Percentiles rank a stretch among this genome's conserved stretches.
These are phyloP conservation scores for Triops longicaudatus DNA, from an alignment of 1,140 invertebrate species.

Conservation along the genomic window DNA sequence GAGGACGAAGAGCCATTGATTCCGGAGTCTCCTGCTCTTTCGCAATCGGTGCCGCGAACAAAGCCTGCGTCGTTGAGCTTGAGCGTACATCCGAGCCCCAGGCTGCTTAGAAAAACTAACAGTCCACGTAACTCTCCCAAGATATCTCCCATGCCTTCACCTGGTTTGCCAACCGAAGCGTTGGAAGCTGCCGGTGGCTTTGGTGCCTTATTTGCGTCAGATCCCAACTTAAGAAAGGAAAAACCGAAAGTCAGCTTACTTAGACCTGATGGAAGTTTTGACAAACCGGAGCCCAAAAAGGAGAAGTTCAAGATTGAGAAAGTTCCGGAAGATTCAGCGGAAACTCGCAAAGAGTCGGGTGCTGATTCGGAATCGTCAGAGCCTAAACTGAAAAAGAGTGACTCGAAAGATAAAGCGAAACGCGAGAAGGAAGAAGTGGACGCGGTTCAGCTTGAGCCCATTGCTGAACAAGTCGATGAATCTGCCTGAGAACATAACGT, in stretches of 20 bases:
- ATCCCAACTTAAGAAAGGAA: background rate
- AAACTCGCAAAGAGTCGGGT: background rate
- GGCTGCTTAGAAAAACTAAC: background rate
- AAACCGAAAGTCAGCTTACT: background rate
- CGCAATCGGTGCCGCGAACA: background rate
- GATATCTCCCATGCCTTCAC: slow-evolving; percentile 16
- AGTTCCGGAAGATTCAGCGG: background rate
- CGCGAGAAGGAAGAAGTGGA: slow-evolving; percentile 1
- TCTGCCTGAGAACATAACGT: background rate
- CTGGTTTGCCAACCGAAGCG: background rate
- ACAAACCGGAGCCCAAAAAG: background rate
- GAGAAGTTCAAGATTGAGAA: background rate
- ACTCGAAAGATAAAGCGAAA: slow-evolving; percentile 17
- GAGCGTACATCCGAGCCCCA: background rate
- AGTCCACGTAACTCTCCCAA: slow-evolving; percentile 25
- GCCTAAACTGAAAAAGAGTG: background rate
- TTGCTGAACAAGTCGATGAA: slow-evolving; percentile 25
- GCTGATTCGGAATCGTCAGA: background rate
- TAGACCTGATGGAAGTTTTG: background rate
- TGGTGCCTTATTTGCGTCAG: background rate
- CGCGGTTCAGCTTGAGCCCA: slow-evolving; percentile 20
- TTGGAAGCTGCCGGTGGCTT: background rate
- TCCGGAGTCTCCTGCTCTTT: slow-evolving; percentile 16
- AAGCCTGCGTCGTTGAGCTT: background rate
- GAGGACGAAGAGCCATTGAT: slow-evolving; percentile 25